Evolutionary conservation across 2,113 vertebrate species (phyloP).

Genomic region (Phalacrocorax pelagicus): DNA sequence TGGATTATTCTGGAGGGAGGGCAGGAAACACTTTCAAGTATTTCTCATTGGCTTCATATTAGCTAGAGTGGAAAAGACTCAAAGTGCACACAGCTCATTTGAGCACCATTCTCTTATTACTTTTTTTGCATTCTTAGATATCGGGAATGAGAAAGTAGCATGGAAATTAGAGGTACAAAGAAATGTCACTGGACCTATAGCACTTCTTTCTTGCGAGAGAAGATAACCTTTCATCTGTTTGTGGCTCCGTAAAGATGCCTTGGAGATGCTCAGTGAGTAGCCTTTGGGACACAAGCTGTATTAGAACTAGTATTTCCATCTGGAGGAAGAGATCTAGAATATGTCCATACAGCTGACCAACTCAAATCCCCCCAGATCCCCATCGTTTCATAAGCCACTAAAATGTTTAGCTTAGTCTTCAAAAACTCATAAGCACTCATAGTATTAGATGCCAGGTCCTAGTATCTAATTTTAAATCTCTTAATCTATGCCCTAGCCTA

Average conservation of each 20-base stretch:
- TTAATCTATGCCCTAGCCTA: not conserved
- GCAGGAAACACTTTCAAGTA: not conserved
- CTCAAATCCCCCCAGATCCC: not conserved
- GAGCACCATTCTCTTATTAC: not conserved
- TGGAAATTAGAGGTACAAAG: not conserved
- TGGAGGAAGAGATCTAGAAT: not conserved
- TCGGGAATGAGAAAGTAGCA: not conserved
- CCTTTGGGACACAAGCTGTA: not conserved
- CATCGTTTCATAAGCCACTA: not conserved
- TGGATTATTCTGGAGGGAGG: not conserved
- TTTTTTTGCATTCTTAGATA: not conserved
- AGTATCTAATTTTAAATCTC: not conserved
- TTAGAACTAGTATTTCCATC: not conserved
- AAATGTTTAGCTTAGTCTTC: not conserved
- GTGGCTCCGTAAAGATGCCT: not conserved
- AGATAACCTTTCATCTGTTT: not conserved
- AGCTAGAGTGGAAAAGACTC: not conserved
- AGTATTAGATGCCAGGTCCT: not conserved
- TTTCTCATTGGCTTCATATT: not conserved
- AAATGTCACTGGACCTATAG: not conserved
- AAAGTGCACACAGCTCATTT: not conserved
- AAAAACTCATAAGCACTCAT: not conserved
- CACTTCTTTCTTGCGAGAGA: not conserved
- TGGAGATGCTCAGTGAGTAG: not conserved
- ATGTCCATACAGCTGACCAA: not conserved